These are phyloP conservation scores for Caenorhabditis auriculariae DNA, from an alignment of 2,888 invertebrate genomes.

Conservation along the genomic window DNA sequence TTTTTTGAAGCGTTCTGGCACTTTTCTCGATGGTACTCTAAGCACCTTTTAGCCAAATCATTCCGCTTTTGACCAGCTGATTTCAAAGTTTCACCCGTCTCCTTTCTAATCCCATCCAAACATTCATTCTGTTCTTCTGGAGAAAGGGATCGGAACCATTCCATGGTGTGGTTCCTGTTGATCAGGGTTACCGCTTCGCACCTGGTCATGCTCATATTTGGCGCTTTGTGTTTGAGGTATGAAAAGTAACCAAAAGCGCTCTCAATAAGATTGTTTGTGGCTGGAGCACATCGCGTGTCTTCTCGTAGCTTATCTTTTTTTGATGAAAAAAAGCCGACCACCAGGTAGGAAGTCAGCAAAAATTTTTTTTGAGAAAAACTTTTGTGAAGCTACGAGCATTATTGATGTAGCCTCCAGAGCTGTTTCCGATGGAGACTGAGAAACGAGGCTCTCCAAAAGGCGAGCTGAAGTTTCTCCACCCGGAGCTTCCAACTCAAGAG, in stretches of 20 bases:
- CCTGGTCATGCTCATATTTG: constrained; percentile 5
- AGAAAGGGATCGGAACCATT: not conserved
- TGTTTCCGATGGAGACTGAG: not conserved
- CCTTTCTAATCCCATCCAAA: too few relatives aligned
- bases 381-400: not conserved
- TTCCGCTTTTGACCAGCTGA: too few relatives aligned
- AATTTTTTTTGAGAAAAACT: not conserved
- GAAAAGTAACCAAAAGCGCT: constrained; percentile 1
- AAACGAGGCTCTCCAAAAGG: not conserved
- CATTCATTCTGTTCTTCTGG: not conserved
- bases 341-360: constrained; percentile 4
- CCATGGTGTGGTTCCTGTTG: constrained; percentile 4
- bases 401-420: not conserved
- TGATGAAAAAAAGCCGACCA: not conserved
- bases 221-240: constrained; percentile 1
- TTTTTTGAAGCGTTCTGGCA: too few relatives aligned
- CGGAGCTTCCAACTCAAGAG: not conserved
- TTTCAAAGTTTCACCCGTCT: too few relatives aligned
- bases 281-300: not conserved
- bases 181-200: not conserved
- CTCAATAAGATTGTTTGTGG: constrained; percentile 2
- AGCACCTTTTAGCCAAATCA: too few relatives aligned
- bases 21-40: too few relatives aligned
- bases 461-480: not conserved
- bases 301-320: not conserved